Evolutionary conservation across 1,140 invertebrate species (phyloP), one percentile per base, ranked within the genome.

Genomic region (Drosophila bocki): DNA sequence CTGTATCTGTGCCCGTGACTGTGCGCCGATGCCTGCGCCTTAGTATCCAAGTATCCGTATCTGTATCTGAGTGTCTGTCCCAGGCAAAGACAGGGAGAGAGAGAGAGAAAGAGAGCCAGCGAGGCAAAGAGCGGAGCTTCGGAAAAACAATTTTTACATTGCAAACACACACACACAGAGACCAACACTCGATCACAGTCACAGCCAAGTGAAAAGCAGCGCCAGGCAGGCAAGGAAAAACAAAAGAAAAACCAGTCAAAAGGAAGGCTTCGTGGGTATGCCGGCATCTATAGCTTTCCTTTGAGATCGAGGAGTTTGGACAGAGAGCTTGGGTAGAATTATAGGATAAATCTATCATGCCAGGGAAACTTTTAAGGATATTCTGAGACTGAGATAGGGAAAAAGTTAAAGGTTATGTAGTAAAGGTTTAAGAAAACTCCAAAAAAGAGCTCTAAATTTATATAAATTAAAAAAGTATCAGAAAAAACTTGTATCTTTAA

Each of bases 41-140:
- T 29, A 26, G 19, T 22, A 47, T 22, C 45, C 22, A 26, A 48
- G 45, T 8, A 47, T 50, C 26, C 29, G 45, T 62, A 68, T 74
- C 57, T 54, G 56, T 61, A 39, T 33, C 68, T 39, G 47, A 22
- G 62, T 33, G 32, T 33, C 17, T 68, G 45, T 33, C 62, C 62
- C 35, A 56, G 53, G 53, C 53, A 39, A 13, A 32, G 48, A 51
- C n/a, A 12, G 2, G 22, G 33, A 68, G 75, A 64, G 61, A 42
- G 39, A 26, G 19, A 39, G 26, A 22, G 41, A 11, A 11, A 26
- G n/a, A 39, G 13, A 71, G 67, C 19, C 35, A 62, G 60, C 17
- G 26, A 75, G 62, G 33, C 53, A 56, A 56, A 79, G 83, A 86
- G 80, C 83, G 83, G 75, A 86, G 83, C 83, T 86, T 86, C 83